phyloP scores from a whole-genome alignment of 2,888 invertebrate genomes.

The Dendrolimus houi region DNA sequence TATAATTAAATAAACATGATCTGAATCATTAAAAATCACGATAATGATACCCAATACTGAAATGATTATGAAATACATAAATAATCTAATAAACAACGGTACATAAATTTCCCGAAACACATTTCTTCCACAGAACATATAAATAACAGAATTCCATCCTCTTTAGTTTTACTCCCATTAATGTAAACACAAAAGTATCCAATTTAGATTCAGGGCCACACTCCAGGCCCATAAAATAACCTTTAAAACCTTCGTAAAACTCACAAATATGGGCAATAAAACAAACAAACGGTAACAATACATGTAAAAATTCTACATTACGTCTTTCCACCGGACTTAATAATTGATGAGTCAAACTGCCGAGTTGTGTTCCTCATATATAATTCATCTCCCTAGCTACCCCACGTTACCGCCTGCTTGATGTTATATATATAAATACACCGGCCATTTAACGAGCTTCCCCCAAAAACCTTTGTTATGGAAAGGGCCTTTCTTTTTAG shows the following conservation, averaged over 20 bases:
- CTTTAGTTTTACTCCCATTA: constrained; percentile 1
- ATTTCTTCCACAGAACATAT: no score
- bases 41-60: no score
- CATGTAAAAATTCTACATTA: constrained; percentile 61
- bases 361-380: constrained; percentile 74
- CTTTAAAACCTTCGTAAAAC: constrained; percentile 49
- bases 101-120: no score
- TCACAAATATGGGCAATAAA: constrained; percentile 66
- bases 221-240: constrained; percentile 45
- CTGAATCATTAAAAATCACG: no score
- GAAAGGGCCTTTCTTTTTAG: constrained; percentile 31
- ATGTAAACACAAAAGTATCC: constrained; percentile 5
- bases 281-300: constrained; percentile 52
- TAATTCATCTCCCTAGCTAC: constrained; percentile 64
- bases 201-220: constrained; percentile 20
- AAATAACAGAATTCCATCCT: background rate
- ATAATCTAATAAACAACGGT: no score
- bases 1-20: no score
- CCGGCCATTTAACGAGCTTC: constrained; percentile 28
- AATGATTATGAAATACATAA: no score
- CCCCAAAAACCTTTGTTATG: constrained; percentile 30
- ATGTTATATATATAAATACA: constrained; percentile 32
- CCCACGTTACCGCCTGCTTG: constrained; percentile 64
- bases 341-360: constrained; percentile 73
- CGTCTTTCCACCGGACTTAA: constrained; percentile 63